Conservation (phyloP, 2,888 invertebrate genomes). For the Diploptera punctata region DNA sequence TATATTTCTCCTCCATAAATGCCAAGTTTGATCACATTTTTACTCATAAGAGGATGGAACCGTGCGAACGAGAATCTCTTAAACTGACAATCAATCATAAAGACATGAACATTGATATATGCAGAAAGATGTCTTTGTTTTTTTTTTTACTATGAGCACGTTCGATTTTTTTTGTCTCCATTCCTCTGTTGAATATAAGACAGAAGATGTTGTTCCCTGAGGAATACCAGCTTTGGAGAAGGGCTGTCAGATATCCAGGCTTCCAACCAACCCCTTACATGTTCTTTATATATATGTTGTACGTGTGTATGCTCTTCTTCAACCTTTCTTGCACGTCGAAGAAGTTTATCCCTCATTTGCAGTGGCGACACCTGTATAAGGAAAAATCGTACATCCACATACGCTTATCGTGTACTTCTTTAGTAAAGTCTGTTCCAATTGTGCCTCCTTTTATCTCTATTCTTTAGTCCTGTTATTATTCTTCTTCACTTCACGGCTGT, state of each 20-base stretch:
- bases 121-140: background rate
- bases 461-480: too few species aligned
- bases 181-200: background rate
- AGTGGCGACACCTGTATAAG: too few species aligned
- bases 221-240: background rate
- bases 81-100: background rate
- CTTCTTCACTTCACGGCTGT: too few species aligned
- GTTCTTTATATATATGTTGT: background rate
- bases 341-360: constrained; percentile 3
- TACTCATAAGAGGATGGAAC: background rate
- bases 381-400: too few species aligned
- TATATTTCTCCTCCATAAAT: too few species aligned
- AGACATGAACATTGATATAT: background rate
- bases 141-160: background rate
- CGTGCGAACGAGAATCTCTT: background rate
- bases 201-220: background rate
- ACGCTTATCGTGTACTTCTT: too few species aligned
- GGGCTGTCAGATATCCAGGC: background rate
- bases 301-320: background rate
- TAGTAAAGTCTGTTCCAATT: too few species aligned
- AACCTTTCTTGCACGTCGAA: background rate
- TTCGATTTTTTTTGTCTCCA: background rate
- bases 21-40: background rate
- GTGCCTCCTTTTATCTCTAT: too few species aligned
- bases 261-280: background rate